phyloP scores from a whole-genome alignment of 2,113 vertebrate species.

The Stercorarius parasiticus region DNA sequence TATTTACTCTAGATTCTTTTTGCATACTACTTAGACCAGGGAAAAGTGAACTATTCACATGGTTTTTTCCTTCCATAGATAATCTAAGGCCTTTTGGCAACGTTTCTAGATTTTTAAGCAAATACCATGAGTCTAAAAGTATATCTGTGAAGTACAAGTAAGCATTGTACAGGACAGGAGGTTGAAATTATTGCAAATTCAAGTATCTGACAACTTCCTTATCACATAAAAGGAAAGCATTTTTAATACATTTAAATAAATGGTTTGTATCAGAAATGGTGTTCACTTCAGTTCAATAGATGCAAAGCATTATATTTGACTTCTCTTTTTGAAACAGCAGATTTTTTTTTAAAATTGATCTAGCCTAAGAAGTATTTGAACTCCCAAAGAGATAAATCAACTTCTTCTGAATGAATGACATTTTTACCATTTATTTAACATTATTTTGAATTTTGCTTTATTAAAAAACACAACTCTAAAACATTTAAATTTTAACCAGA shows the following conservation, averaged over 20 bases:
- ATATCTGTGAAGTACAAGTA: not conserved
- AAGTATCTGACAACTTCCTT: not conserved
- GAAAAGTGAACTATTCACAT: not conserved
- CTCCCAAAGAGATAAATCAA: not conserved
- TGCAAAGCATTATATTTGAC: not conserved
- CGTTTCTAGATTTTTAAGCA: not conserved
- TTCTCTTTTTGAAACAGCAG: not conserved
- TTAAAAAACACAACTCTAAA: not conserved
- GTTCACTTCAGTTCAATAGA: not conserved
- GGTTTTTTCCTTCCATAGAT: not conserved
- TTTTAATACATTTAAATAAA: not conserved
- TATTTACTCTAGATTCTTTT: not conserved
- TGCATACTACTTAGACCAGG: not conserved
- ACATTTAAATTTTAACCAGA: not conserved
- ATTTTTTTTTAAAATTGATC: not conserved
- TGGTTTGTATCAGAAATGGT: not conserved
- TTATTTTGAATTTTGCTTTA: not conserved
- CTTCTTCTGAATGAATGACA: accelerated
- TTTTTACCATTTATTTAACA: not conserved
- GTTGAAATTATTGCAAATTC: not conserved
- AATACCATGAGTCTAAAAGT: not conserved
- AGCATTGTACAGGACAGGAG: not conserved
- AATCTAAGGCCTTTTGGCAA: not conserved
- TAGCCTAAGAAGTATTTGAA: not conserved
- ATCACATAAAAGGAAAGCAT: not conserved